phyloP scores from a whole-genome alignment of 2,113 vertebrate genomes.

The Bubo bubo region DNA sequence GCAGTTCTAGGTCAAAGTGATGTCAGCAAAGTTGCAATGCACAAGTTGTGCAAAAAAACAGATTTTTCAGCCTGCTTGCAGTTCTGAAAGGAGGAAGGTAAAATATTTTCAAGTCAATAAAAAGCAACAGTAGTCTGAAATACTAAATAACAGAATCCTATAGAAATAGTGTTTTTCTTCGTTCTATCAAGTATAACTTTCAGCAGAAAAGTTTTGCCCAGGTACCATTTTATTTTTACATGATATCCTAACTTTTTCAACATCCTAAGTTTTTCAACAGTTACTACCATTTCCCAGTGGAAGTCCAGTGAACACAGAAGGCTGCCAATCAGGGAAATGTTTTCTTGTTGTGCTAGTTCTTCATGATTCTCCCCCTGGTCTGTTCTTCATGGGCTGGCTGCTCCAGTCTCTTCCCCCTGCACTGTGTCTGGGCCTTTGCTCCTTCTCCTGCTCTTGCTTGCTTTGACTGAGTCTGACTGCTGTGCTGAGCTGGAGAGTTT shows the following conservation, averaged over 20 bases:
- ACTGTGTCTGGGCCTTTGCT: background rate
- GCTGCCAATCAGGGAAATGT: background rate
- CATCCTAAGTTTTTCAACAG: background rate
- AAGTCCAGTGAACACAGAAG: background rate
- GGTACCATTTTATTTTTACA: background rate
- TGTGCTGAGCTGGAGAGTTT: constrained; percentile 15
- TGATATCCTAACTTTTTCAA: background rate
- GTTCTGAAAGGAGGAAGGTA: background rate
- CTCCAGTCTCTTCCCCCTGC: background rate
- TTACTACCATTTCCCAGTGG: background rate
- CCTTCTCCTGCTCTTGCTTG: background rate
- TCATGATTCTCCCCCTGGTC: background rate
- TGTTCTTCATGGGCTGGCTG: background rate
- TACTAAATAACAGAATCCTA: background rate
- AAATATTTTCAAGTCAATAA: background rate
- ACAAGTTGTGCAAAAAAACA: background rate
- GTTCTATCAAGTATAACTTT: background rate
- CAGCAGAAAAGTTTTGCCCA: background rate
- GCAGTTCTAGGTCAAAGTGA: background rate
- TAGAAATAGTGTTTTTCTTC: background rate
- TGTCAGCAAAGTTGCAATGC: background rate
- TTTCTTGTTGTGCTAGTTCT: background rate
- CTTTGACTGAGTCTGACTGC: background rate
- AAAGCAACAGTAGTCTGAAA: background rate
- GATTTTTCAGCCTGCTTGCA: background rate